Evolutionary conservation across 2,113 vertebrate species (phyloP).

Genomic region (Ramphastos sulfuratus): DNA sequence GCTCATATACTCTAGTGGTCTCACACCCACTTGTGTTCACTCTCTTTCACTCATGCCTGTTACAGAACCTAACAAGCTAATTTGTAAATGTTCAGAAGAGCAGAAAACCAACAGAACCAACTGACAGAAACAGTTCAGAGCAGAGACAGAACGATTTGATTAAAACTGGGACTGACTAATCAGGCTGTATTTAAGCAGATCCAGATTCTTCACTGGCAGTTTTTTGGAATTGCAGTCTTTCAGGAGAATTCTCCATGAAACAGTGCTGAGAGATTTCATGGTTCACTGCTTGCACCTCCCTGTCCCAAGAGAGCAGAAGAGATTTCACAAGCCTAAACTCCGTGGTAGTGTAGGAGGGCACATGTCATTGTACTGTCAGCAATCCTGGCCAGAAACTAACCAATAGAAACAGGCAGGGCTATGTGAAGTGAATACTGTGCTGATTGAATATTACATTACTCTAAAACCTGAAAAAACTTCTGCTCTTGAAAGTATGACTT

Average conservation of each 20-base stretch:
- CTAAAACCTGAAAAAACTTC: not conserved
- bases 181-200: not conserved
- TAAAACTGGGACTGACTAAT: not conserved
- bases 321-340: slow-evolving; percentile 4
- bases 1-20: not conserved
- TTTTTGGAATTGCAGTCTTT: not conserved
- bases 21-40: not conserved
- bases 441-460: not conserved
- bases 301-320: not conserved
- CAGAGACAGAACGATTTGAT: not conserved
- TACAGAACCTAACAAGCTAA: not conserved
- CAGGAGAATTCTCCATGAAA: not conserved
- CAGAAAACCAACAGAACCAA: not conserved
- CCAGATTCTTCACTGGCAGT: not conserved
- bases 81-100: not conserved
- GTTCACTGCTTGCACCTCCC: not conserved
- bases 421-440: not conserved
- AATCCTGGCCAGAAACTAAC: not conserved
- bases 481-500: not conserved
- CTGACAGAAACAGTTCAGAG: not conserved
- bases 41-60: fast-evolving
- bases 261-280: not conserved
- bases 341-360: not conserved
- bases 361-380: not conserved
- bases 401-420: not conserved